Evolutionary conservation across 2,888 invertebrate species (phyloP).

Genomic region (Endotricha flammealis): DNA sequence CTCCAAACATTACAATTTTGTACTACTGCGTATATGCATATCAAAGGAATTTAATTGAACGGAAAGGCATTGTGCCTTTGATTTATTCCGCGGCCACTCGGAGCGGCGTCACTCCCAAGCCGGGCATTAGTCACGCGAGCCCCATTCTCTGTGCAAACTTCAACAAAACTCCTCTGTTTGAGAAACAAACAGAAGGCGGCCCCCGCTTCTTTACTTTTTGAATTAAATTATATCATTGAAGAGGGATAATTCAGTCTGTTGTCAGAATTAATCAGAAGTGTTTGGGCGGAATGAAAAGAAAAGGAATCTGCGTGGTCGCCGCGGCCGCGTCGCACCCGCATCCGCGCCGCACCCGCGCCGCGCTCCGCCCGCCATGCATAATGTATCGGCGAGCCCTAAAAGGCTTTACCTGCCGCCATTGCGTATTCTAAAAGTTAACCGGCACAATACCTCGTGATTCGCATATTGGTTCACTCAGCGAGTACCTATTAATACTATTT

Average conservation of each 20-base stretch:
- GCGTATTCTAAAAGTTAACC: constrained; percentile 21
- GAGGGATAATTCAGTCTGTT: constrained; percentile 26
- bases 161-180: constrained; percentile 25
- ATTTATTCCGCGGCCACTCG: constrained; percentile 3
- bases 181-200: constrained; percentile 29
- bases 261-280: constrained; percentile 32
- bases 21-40: constrained; percentile 2
- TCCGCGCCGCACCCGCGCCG: too few relatives aligned
- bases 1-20: too few relatives aligned
- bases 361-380: constrained; percentile 24
- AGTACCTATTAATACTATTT: neutral
- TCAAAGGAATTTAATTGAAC: constrained; percentile 7
- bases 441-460: constrained; percentile 1
- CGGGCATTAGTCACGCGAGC: constrained; percentile 4
- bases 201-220: constrained; percentile 18
- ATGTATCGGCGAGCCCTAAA: constrained; percentile 26
- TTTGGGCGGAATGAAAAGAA: constrained; percentile 23
- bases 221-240: constrained; percentile 35
- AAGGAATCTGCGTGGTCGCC: constrained; percentile 25
- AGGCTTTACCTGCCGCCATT: constrained; percentile 28
- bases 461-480: neutral
- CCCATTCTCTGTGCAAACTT: constrained; percentile 12
- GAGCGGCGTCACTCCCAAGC: constrained; percentile 8
- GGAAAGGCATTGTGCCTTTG: constrained; percentile 5
- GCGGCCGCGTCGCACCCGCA: too few relatives aligned